Evolutionary conservation across 1,140 invertebrate species (phyloP).

Genomic region (Lerema accius): DNA sequence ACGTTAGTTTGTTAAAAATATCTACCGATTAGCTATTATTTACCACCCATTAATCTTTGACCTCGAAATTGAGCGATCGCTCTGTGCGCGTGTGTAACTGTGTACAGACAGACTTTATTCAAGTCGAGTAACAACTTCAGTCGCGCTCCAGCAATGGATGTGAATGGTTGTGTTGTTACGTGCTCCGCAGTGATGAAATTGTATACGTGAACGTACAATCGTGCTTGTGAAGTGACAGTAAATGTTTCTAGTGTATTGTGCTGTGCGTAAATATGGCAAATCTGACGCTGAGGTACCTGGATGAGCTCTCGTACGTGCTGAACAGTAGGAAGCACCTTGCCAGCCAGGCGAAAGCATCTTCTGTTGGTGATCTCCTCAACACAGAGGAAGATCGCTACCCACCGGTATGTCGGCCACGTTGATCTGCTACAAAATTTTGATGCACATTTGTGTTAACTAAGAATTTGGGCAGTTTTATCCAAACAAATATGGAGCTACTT

Average conservation of each 20-base stretch:
- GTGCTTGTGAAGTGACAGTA: slow-evolving; percentile 49
- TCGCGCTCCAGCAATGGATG: slow-evolving; percentile 56
- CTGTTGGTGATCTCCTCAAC: slow-evolving; percentile 75
- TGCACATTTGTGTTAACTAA: neutral
- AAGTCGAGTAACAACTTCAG: slow-evolving; percentile 35
- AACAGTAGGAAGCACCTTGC: slow-evolving; percentile 68
- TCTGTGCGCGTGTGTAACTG: slow-evolving; percentile 6
- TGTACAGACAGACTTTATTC: neutral
- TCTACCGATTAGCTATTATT: slow-evolving; percentile 21
- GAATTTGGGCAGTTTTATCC: slow-evolving; percentile 3
- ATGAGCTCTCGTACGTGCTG: slow-evolving; percentile 78
- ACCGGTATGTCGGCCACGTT: slow-evolving; percentile 54
- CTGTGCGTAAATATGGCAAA: slow-evolving; percentile 68
- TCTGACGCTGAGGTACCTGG: slow-evolving; percentile 76
- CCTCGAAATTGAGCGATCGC: slow-evolving; percentile 38
- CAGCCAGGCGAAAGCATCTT: slow-evolving; percentile 71
- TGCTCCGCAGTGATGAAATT: slow-evolving; percentile 37
- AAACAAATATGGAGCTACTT: neutral
- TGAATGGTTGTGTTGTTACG: slow-evolving; percentile 34
- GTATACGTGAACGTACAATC: slow-evolving; percentile 60
- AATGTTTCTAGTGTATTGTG: slow-evolving; percentile 56
- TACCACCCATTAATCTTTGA: slow-evolving; percentile 42
- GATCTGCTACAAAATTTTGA: slow-evolving; percentile 1
- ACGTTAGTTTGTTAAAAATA: slow-evolving; percentile 29
- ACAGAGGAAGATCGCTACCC: slow-evolving; percentile 70